phyloP scores from a whole-genome alignment of 2,888 invertebrate species.

The Nycteola revayana region DNA sequence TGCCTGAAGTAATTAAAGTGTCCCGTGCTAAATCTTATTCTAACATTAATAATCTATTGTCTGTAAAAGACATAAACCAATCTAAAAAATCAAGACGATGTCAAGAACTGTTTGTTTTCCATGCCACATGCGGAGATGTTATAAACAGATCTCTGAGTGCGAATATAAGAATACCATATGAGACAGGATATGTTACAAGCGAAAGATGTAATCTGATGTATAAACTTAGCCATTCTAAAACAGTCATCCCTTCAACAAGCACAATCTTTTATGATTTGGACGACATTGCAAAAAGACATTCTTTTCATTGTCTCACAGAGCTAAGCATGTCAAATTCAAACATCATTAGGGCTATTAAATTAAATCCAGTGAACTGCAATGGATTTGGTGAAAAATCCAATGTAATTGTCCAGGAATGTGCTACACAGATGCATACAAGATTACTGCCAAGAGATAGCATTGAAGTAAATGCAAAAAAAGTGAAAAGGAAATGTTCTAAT shows the following conservation, averaged over 20 bases:
- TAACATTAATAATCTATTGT: slow-evolving; percentile 48
- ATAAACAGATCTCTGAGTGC: slow-evolving; percentile 7
- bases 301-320: slow-evolving; percentile 51
- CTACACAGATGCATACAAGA: slow-evolving; percentile 49
- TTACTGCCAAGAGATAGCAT: slow-evolving; percentile 40
- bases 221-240: slow-evolving; percentile 39
- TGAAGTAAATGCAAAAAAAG: slow-evolving; percentile 39
- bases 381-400: slow-evolving; percentile 41
- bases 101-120: slow-evolving; percentile 11
- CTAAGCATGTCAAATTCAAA: slow-evolving; percentile 40
- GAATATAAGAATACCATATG: too few relatives aligned
- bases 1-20: slow-evolving; percentile 28
- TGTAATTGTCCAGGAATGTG: slow-evolving; percentile 58
- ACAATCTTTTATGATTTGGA: slow-evolving; percentile 70
- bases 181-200: slow-evolving; percentile 43
- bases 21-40: slow-evolving; percentile 47
- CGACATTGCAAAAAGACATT: slow-evolving; percentile 58
- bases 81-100: slow-evolving; percentile 17
- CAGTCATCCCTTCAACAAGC: slow-evolving; percentile 50
- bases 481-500: slow-evolving; percentile 35
- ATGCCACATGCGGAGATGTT: slow-evolving; percentile 24
- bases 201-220: slow-evolving; percentile 54
- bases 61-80: background rate
- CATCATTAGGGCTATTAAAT: slow-evolving; percentile 34
- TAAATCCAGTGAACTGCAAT: slow-evolving; percentile 25